A percentile compares a stretch with the other conserved stretches of the same genome.
Conservation (phyloP, 2,797 vertebrate genomes). For the Epinephelus malabaricus region DNA sequence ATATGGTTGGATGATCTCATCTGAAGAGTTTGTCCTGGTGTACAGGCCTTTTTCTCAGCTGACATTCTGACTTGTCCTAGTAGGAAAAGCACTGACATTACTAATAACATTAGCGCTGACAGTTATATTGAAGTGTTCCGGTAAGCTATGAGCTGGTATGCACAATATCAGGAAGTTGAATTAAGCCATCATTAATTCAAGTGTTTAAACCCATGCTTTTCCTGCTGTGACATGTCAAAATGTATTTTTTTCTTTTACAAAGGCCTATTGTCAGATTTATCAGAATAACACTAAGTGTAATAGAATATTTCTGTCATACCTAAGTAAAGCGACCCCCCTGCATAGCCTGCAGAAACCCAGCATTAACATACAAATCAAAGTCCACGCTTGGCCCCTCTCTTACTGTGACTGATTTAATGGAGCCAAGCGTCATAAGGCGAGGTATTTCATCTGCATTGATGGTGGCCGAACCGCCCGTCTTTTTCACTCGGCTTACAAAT, state of each 20-base stretch:
- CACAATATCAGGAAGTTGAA: neutral
- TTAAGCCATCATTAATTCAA: neutral
- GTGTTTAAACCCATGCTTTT: neutral
- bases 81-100: neutral
- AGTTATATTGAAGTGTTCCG: neutral
- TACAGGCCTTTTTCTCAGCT: neutral
- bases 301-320: neutral
- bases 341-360: slow-evolving; percentile 24
- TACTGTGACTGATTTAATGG: slow-evolving; percentile 47
- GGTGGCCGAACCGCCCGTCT: slow-evolving; percentile 10
- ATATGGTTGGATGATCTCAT: too few species aligned
- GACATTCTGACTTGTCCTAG: neutral
- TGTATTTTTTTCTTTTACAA: neutral
- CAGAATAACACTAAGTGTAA: neutral
- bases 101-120: neutral
- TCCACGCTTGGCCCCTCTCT: slow-evolving; percentile 12
- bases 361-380: slow-evolving; percentile 71
- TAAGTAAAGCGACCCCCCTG: neutral
- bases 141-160: neutral
- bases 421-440: slow-evolving; percentile 25
- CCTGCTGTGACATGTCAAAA: neutral
- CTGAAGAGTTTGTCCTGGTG: too few species aligned
- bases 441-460: slow-evolving; percentile 45
- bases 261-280: neutral
- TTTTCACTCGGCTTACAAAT: slow-evolving; percentile 33